Conservation (phyloP, 1,140 invertebrate genomes). For the Phocides pigmalion region DNA sequence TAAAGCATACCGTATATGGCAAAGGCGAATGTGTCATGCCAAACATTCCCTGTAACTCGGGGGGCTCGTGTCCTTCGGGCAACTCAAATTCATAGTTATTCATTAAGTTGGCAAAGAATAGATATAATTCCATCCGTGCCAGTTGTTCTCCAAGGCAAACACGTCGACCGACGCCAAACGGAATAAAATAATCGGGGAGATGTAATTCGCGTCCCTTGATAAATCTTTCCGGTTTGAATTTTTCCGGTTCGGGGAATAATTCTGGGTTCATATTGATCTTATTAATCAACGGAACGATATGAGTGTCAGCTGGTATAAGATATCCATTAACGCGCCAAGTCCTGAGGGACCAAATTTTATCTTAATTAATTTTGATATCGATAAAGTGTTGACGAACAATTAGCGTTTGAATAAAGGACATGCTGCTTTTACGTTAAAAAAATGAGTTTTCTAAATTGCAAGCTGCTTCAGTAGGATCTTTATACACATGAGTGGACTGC, state of each 20-base stretch:
- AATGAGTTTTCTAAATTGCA: too few species aligned
- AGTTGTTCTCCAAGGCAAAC: conserved; percentile 95
- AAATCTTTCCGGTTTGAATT: conserved; percentile 91
- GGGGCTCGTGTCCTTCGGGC: conserved; percentile 86
- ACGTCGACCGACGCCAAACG: conserved; percentile 92
- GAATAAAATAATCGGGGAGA: conserved; percentile 92
- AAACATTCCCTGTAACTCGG: conserved; percentile 87
- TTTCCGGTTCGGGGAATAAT: conserved; percentile 90
- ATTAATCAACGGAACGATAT: conserved; percentile 91
- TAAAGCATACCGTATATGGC: conserved; percentile 86
- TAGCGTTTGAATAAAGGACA: too few species aligned
- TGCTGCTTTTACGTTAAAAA: too few species aligned
- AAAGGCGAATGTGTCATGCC: conserved; percentile 89
- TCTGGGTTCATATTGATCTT: conserved; percentile 92
- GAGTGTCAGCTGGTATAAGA: conserved; percentile 89
- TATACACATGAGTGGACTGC: too few species aligned
- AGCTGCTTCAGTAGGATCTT: too few species aligned
- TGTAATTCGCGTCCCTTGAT: conserved; percentile 87
- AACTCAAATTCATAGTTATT: conserved; percentile 89
- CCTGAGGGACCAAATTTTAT: conserved; percentile 72
- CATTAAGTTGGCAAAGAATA: conserved; percentile 92
- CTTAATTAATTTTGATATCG: background rate
- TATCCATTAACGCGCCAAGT: conserved; percentile 89
- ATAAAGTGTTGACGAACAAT: too few species aligned
- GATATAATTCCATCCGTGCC: conserved; percentile 93